These are phyloP conservation scores for Masnerella sp. DNA, from an alignment of 2,888 invertebrate genomes.

Conservation along the genomic window DNA sequence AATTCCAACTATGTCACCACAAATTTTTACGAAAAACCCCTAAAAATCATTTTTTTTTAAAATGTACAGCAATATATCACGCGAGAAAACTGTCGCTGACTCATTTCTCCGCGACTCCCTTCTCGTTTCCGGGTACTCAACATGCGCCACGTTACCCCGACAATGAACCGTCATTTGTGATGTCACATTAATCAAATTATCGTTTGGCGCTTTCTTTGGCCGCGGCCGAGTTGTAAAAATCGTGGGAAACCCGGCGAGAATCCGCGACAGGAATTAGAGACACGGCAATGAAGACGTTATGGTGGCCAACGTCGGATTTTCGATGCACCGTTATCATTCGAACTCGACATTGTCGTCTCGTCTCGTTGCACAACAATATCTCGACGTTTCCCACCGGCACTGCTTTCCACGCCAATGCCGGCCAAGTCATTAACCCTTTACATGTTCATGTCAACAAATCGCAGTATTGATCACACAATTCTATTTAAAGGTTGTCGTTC, in stretches of 20 bases:
- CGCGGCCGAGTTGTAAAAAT: conserved; percentile 10
- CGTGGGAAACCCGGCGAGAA: conserved; percentile 4
- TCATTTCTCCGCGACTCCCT: conserved; percentile 48
- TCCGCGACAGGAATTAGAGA: conserved; percentile 1
- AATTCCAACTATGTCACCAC: conserved; percentile 31
- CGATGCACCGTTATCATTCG: conserved; percentile 68
- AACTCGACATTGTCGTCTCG: conserved; percentile 60
- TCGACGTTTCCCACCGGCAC: conserved; percentile 61
- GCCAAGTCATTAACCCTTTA: conserved; percentile 46
- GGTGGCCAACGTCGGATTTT: conserved; percentile 47
- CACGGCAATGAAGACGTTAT: conserved; percentile 7
- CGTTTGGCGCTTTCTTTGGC: conserved; percentile 35
- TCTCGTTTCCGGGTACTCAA: conserved; percentile 43
- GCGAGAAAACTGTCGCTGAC: conserved; percentile 57
- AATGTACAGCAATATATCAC: conserved; percentile 60
- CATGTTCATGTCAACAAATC: conserved; percentile 32
- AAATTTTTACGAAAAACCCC: conserved; percentile 47
- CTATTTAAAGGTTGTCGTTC: conserved; percentile 18
- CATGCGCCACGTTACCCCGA: conserved; percentile 12
- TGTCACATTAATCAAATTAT: conserved; percentile 41
- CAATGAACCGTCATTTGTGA: conserved; percentile 30
- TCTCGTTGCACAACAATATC: conserved; percentile 62
- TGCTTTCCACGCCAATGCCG: conserved; percentile 61
- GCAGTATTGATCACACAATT: conserved; percentile 20
- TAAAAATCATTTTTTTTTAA: no score